phyloP scores from a whole-genome alignment of 2,797 vertebrate genomes.

The Coluber constrictor region DNA sequence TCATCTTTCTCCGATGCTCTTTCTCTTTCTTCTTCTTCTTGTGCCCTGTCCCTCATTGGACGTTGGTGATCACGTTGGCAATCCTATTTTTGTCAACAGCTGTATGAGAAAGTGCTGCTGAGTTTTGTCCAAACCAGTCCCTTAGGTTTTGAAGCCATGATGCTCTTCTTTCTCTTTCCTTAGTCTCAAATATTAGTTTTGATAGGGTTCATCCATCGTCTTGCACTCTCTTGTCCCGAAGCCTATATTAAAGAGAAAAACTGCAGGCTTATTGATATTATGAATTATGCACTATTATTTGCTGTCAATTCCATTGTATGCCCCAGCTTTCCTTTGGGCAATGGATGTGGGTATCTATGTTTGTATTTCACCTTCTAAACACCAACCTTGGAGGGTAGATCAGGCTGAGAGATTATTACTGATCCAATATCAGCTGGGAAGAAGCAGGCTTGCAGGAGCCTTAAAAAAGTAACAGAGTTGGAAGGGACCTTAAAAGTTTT shows the following conservation, averaged over 20 bases:
- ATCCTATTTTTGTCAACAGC: no score
- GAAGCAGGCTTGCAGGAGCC: not conserved
- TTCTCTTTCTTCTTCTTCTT: no score
- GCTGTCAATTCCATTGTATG: not conserved
- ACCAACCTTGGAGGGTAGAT: not conserved
- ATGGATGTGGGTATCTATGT: not conserved
- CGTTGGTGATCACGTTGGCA: no score
- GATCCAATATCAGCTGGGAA: not conserved
- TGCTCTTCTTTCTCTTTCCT: not conserved
- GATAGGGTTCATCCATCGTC: not conserved
- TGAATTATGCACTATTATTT: not conserved
- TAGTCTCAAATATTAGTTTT: not conserved
- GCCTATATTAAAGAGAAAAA: not conserved
- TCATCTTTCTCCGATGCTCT: not conserved
- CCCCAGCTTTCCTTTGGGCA: not conserved
- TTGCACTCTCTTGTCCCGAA: not conserved
- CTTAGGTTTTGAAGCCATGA: no score
- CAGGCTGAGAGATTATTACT: not conserved
- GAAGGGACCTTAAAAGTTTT: no score
- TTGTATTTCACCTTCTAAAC: not conserved
- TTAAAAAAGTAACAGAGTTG: not conserved
- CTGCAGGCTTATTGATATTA: not conserved
- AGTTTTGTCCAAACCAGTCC: no score
- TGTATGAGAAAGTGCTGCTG: no score
- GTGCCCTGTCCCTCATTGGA: no score